Percentiles rank a stretch among this genome's conserved stretches.
These are phyloP conservation scores for Pluvianellus socialis DNA, from an alignment of 2,113 vertebrate genomes.

Conservation along the genomic window DNA sequence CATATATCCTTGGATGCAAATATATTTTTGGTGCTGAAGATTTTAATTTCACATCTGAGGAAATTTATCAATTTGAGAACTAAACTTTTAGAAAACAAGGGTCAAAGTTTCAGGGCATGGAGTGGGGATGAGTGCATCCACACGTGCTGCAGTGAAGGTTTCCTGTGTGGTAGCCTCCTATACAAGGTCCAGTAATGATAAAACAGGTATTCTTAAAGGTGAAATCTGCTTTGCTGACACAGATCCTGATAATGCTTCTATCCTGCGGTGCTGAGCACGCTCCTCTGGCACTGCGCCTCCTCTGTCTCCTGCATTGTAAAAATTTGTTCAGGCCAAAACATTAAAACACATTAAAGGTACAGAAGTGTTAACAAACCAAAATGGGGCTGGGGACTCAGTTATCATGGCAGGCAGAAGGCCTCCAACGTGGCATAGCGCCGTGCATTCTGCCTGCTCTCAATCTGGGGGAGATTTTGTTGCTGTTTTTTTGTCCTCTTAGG, in stretches of 20 bases:
- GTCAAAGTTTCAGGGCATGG: not conserved
- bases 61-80: constrained; percentile 55
- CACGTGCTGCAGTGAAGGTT: not conserved
- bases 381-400: not conserved
- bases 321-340: not conserved
- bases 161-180: not conserved
- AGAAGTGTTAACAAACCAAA: not conserved
- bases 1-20: constrained; percentile 75
- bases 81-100: constrained; percentile 43
- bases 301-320: not conserved
- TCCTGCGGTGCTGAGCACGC: not conserved
- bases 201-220: not conserved
- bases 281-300: not conserved
- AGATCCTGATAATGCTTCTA: not conserved
- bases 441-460: fast-evolving
- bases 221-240: constrained; percentile 29
- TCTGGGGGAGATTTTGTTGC: not conserved
- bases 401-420: not conserved
- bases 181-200: not conserved
- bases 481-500: not conserved
- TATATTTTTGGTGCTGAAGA: constrained; percentile 70
- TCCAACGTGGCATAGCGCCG: not conserved
- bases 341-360: not conserved
- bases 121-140: not conserved
- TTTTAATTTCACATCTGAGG: constrained; percentile 72